Evolutionary conservation across 2,113 vertebrate species (phyloP), one percentile per base, ranked within the genome.

Genomic region (Tor tambroides): DNA sequence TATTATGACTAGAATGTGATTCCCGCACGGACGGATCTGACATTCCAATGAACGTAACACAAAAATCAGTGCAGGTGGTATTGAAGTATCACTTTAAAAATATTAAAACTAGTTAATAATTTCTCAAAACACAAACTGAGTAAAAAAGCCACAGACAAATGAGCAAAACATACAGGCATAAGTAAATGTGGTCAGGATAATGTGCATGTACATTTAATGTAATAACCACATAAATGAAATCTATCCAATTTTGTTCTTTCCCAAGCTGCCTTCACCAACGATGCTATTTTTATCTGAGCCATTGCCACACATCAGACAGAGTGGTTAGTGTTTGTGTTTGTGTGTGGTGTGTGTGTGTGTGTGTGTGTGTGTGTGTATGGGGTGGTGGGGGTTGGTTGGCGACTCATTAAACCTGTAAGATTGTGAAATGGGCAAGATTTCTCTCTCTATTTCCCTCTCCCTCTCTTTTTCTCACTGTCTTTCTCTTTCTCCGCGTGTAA

Each of bases 381-480:
- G 85, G 82, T 87, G 82, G 35, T 65, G 80, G 59, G 79, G 59
- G 23, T 75, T 79, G 76, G 61, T 71, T 83, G 61, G 81, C 41
- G 28, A 83, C 87, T 89, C 86, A 89, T 89, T 89, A 89, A 86
- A 85, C 88, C 82, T 86, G 88, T 75, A 87, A 79, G 83, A 87
- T 82, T 87, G 86, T 80, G 83, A 86, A 87, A 89, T 67, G 83
- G 83, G 86, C 84, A 72, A 69, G 84, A 83, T 87, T 63, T 86
- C 74, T 84, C 56, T 85, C 32, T 89, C 63, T 89, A 71, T 63
- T 54, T 87, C 35, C 54, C 71, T 85, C 76, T 80, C 23, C 49
- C 56, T 87, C 65, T 63, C 35, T 51, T 28, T 87, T 63, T 77
- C 59, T 77, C 41, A 69, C 26, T 46, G 75, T 61, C 49, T 84